Evolutionary conservation across 2,888 invertebrate species (phyloP).

Genomic region (Chrysomela aeneicollis): DNA sequence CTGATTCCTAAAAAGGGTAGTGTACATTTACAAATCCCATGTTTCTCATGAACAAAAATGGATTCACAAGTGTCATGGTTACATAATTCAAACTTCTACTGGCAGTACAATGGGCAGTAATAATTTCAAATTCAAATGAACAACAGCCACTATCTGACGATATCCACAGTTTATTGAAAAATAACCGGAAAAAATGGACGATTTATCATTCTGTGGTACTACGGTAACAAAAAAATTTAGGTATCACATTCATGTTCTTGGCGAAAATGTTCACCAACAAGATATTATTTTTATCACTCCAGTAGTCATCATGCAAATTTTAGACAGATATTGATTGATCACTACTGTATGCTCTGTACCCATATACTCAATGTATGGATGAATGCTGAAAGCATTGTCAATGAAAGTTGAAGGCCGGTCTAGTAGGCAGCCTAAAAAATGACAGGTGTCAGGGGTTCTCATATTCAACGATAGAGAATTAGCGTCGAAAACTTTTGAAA

Average conservation of each 20-base stretch:
- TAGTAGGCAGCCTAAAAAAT: too few species aligned
- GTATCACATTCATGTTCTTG: neutral
- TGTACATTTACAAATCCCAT: conserved; percentile 1
- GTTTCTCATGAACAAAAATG: conserved; percentile 9
- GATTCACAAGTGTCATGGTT: conserved; percentile 19
- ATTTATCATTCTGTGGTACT: neutral
- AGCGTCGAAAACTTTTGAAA: too few species aligned
- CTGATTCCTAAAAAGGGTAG: neutral
- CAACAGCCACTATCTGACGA: conserved; percentile 14
- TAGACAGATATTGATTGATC: too few species aligned
- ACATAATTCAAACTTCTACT: conserved; percentile 8
- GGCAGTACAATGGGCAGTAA: conserved; percentile 50
- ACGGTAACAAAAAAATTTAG: neutral
- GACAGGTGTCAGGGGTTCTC: too few species aligned
- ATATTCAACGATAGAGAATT: too few species aligned
- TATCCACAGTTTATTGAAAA: conserved; percentile 9
- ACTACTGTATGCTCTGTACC: too few species aligned
- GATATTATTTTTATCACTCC: too few species aligned
- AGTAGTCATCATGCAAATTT: too few species aligned
- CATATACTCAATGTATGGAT: too few species aligned
- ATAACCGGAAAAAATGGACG: neutral
- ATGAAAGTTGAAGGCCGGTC: too few species aligned
- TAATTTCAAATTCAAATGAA: conserved; percentile 39
- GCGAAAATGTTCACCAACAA: too few species aligned
- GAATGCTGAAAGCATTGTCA: too few species aligned